A percentile compares a stretch with the other conserved stretches of the same genome.
Conservation (phyloP, 2,888 invertebrate genomes). For the Tethea ocularis region DNA sequence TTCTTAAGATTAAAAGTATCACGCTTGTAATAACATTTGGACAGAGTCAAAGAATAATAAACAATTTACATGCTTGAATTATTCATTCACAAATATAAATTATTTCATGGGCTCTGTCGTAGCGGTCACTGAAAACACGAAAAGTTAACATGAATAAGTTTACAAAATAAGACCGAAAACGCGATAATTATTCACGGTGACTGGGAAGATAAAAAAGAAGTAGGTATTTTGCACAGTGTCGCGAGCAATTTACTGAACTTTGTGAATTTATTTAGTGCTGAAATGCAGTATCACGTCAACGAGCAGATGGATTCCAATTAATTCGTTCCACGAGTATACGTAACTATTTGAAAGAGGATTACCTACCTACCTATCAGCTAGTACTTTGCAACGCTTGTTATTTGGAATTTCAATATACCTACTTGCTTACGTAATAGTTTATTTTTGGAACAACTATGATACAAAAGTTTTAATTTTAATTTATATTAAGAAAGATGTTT, state of each 20-base stretch:
- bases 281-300: slow-evolving; percentile 40
- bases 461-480: neutral
- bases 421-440: slow-evolving; percentile 6
- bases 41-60: neutral
- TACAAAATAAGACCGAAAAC: neutral
- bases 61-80: neutral
- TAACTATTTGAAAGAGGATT: slow-evolving; percentile 33
- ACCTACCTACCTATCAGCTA: slow-evolving; percentile 26
- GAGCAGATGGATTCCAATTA: slow-evolving; percentile 50
- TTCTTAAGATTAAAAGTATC: neutral
- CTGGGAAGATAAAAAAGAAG: slow-evolving; percentile 9
- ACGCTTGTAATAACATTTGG: neutral
- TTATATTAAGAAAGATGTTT: neutral
- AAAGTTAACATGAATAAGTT: neutral
- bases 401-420: slow-evolving; percentile 23
- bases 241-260: slow-evolving; percentile 31
- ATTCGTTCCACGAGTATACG: slow-evolving; percentile 32
- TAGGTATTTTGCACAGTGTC: neutral
- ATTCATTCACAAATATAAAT: neutral
- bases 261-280: slow-evolving; percentile 41
- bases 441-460: neutral
- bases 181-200: slow-evolving; percentile 8
- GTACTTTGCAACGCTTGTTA: slow-evolving; percentile 28
- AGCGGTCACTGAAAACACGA: neutral
- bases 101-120: neutral